Percentiles rank a stretch among this genome's conserved stretches.
Evolutionary conservation across 2,888 invertebrate species (phyloP).

Genomic region (Stegophylla sp.): DNA sequence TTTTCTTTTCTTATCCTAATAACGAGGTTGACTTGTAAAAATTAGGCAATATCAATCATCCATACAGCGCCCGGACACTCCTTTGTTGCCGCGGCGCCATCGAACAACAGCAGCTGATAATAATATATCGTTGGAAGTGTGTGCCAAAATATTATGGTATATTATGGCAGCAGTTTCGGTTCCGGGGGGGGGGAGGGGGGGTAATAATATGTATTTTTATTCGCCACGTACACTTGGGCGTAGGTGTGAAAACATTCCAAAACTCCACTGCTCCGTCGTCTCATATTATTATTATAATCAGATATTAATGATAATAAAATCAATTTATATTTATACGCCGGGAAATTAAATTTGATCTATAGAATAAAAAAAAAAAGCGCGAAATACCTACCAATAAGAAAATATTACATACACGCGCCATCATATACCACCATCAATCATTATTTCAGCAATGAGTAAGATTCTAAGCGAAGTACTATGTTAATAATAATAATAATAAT

Average conservation of each 20-base stretch:
- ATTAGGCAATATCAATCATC: conserved; percentile 49
- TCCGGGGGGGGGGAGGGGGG: too few relatives aligned
- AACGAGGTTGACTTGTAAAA: conserved; percentile 40
- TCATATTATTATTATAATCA: not conserved
- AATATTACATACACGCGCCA: not conserved
- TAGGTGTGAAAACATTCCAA: not conserved
- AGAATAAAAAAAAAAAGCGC: not conserved
- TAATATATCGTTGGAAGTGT: conserved; percentile 15
- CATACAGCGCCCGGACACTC: conserved; percentile 32
- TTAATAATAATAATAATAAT: too few relatives aligned
- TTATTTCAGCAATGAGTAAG: too few relatives aligned
- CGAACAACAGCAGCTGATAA: too few relatives aligned
- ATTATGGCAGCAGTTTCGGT: too few relatives aligned
- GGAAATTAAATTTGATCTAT: not conserved
- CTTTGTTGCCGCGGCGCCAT: conserved; percentile 30
- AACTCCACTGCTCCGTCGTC: not conserved
- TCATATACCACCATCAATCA: too few relatives aligned
- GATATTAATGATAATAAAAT: not conserved
- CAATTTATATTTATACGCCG: not conserved
- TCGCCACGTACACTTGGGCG: not conserved
- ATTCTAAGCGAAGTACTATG: too few relatives aligned
- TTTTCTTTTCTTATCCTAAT: not conserved
- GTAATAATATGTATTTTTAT: not conserved
- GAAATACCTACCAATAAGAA: not conserved
- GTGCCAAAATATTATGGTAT: conserved; percentile 12